Percentiles rank a stretch among this genome's conserved stretches.
These are phyloP conservation scores for Atherinosoma microstoma DNA, from an alignment of 2,797 vertebrate genomes.

Conservation along the genomic window DNA sequence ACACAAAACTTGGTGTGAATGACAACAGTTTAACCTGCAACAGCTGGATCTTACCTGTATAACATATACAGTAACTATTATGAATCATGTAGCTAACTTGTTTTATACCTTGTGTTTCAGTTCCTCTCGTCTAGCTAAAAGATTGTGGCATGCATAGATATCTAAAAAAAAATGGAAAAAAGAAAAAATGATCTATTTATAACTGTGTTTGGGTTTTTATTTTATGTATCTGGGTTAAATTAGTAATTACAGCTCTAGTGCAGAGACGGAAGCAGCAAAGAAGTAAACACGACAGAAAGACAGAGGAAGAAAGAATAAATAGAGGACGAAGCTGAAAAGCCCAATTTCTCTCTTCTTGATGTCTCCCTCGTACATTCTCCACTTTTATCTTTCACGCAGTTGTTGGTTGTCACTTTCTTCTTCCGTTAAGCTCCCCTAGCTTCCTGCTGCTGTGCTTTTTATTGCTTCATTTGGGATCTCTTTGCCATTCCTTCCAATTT, in stretches of 20 bases:
- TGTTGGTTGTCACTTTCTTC: slow-evolving; percentile 6
- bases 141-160: slow-evolving; percentile 18
- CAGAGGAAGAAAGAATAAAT: slow-evolving; percentile 8
- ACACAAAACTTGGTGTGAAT: background rate
- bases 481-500: slow-evolving; percentile 6
- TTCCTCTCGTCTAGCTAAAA: slow-evolving; percentile 9
- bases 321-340: slow-evolving; percentile 3
- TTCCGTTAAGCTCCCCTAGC: background rate
- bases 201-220: slow-evolving; percentile 47
- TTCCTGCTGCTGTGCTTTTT: background rate
- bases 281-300: slow-evolving; percentile 20
- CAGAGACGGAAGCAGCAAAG: slow-evolving; percentile 13
- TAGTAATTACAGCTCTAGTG: slow-evolving; percentile 53
- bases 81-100: slow-evolving; percentile 8
- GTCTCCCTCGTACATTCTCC: background rate
- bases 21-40: background rate
- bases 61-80: no score
- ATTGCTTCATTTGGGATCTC: background rate
- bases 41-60: background rate
- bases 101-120: background rate
- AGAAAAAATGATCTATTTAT: slow-evolving; percentile 56
- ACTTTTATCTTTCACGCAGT: background rate
- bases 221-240: slow-evolving; percentile 75
- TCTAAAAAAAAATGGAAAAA: slow-evolving; percentile 12
- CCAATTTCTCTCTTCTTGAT: background rate